Evolutionary conservation across 2,888 invertebrate genomes (phyloP).

Genomic region (Lottia scabra): DNA sequence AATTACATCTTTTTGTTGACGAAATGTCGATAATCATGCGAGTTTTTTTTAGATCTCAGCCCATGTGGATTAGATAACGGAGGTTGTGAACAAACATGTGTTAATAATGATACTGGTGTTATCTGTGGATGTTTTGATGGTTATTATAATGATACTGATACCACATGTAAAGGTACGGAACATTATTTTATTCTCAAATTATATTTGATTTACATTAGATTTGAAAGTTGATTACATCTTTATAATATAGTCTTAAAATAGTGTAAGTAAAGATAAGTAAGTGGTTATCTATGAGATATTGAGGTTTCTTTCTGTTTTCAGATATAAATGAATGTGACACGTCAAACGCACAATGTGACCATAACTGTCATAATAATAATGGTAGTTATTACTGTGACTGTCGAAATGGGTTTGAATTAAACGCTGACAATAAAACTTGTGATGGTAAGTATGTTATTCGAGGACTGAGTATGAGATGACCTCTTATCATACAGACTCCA

Average conservation of each 20-base stretch:
- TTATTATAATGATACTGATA: neutral
- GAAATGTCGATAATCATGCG: too few species aligned
- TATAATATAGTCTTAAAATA: too few species aligned
- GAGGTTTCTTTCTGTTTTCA: neutral
- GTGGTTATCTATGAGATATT: too few species aligned
- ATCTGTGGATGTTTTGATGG: conserved; percentile 7
- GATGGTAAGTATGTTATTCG: neutral
- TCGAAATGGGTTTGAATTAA: conserved; percentile 17
- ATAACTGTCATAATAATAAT: conserved; percentile 20
- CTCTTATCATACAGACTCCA: too few species aligned
- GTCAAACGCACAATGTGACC: neutral
- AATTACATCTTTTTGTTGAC: too few species aligned
- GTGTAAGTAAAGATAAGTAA: too few species aligned
- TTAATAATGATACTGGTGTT: neutral
- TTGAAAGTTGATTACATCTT: too few species aligned
- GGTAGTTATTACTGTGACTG: conserved; percentile 27
- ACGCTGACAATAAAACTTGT: conserved; percentile 25
- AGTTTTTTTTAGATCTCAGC: conserved; percentile 12
- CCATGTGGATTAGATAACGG: neutral
- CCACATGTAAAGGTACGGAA: too few species aligned
- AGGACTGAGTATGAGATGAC: too few species aligned
- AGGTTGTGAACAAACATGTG: conserved; percentile 6
- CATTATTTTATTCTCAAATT: too few species aligned
- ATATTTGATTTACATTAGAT: too few species aligned
- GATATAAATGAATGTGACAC: conserved; percentile 26